A percentile compares a stretch with the other conserved stretches of the same genome.
These are phyloP conservation scores for Andrena praecox DNA, from an alignment of 2,888 invertebrate genomes.

Conservation along the genomic window DNA sequence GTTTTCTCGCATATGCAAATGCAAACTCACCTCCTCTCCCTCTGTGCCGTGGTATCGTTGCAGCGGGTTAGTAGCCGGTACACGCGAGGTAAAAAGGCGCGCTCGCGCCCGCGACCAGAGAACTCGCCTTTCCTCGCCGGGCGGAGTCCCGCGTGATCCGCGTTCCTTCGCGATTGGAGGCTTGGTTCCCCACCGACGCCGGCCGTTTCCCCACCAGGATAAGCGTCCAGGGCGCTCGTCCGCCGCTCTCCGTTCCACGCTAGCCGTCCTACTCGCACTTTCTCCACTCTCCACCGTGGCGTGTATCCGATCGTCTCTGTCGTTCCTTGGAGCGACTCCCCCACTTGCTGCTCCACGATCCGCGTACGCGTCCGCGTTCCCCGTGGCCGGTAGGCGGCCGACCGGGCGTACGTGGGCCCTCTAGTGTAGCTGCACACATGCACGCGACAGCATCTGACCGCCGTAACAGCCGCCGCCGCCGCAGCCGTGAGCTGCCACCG, in stretches of 20 bases:
- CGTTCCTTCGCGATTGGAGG: constrained; percentile 83
- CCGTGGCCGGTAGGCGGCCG: constrained; percentile 75
- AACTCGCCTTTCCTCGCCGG: constrained; percentile 69
- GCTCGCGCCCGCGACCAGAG: constrained; percentile 60
- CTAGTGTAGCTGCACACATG: constrained; percentile 84
- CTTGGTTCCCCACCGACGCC: constrained; percentile 82
- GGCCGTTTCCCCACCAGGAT: constrained; percentile 76
- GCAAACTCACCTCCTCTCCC: constrained; percentile 37
- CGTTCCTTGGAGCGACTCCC: constrained; percentile 73
- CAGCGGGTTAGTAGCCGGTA: constrained; percentile 54
- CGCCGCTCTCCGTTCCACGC: constrained; percentile 51
- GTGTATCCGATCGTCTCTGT: constrained; percentile 33
- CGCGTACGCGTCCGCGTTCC: constrained; percentile 77
- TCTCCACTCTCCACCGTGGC: neutral
- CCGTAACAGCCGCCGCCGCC: constrained; percentile 63
- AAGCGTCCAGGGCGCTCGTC: constrained; percentile 81
- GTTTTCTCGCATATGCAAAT: constrained; percentile 66
- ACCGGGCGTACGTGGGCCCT: constrained; percentile 78
- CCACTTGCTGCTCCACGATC: constrained; percentile 75
- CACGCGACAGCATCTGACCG: constrained; percentile 84
- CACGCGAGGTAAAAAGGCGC: constrained; percentile 74
- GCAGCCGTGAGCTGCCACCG: constrained; percentile 54
- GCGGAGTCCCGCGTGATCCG: constrained; percentile 76
- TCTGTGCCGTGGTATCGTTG: constrained; percentile 22
- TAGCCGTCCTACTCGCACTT: constrained; percentile 58